phyloP scores from a whole-genome alignment of 64 coral and sea anemone species.

The Acropora tenuis region DNA sequence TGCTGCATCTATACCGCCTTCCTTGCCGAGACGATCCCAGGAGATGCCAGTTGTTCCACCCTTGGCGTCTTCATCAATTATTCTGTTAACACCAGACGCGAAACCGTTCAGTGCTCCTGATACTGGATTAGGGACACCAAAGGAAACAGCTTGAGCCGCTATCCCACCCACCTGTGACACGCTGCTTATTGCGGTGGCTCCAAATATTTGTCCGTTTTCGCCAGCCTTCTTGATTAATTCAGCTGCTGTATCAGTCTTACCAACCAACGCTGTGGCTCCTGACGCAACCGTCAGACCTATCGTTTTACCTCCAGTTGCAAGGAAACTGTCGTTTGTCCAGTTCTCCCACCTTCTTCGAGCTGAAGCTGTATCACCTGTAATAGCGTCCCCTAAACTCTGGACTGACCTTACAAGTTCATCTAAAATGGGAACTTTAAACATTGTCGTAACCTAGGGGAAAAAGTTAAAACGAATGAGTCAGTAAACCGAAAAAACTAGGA shows the following conservation, averaged over 20 bases:
- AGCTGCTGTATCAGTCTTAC: neutral
- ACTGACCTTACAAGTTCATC: neutral
- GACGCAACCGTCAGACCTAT: neutral
- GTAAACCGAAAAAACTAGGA: no score
- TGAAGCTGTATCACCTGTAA: neutral
- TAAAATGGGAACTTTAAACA: neutral
- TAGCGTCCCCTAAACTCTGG: neutral
- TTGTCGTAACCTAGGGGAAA: neutral
- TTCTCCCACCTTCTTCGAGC: neutral
- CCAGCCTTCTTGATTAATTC: neutral
- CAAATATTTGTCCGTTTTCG: neutral
- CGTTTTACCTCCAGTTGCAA: neutral
- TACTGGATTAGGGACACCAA: neutral
- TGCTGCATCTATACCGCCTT: neutral
- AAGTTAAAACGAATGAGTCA: no score
- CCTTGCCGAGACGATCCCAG: neutral
- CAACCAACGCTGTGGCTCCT: constrained; percentile 1
- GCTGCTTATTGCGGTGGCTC: neutral
- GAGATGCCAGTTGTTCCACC: constrained; percentile 2
- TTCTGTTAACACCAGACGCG: neutral
- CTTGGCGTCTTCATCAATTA: neutral
- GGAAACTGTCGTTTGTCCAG: constrained; percentile 9
- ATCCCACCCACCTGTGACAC: constrained; percentile 5
- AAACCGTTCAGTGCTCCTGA: neutral
- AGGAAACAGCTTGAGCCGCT: neutral